Evolutionary conservation across 2,797 vertebrate species (phyloP), one percentile per base, ranked within the genome.

Genomic region (Otolemur crassicaudatus): DNA sequence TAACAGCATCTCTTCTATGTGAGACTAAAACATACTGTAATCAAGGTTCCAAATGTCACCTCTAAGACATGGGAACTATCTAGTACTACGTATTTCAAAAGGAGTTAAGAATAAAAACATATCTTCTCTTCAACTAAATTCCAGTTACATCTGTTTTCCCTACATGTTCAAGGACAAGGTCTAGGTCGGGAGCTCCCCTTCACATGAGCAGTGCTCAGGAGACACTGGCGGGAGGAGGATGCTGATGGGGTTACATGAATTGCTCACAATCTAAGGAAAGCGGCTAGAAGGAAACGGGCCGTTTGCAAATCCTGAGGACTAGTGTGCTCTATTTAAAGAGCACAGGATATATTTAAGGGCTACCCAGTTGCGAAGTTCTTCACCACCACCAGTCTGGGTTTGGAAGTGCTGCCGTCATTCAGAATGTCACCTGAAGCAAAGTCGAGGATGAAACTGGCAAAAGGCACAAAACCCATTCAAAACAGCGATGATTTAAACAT

Each of bases 401-500:
- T 25, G 37, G 58, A 91, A 96, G 61, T 72, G 83, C 46, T 16
- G 22, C 34, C 29, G 34, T 82, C n/a, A 53, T 61, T 95, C 80
- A 79, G 58, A 91, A 87, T 23, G 19, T 25, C 82, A 91, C 84
- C 89, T 91, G 84, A 86, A 94, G 80, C 23, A 46, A 90, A 87
- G 43, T 23, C 17, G 29, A 61, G 23, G 14, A 40, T 58, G 72
- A 92, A 43, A 53, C 87, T 94, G 94, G 65, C 37, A 92, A 67
- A 92, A 89, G n/a, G 27, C 69, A 81, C 43, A 92, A 83, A 88
- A 65, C 20, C 49, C 56, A 87, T 84, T 84, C 87, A 70, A 95
- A 87, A 81, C 16, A 81, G 53, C 37, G 8, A 95, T 86, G 87
- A 96, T 95, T 96, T 96, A 94, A 96, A 94, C 43, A 94, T 65